phyloP scores from a whole-genome alignment of 2,888 invertebrate genomes.

The Diarsia dahlii region DNA sequence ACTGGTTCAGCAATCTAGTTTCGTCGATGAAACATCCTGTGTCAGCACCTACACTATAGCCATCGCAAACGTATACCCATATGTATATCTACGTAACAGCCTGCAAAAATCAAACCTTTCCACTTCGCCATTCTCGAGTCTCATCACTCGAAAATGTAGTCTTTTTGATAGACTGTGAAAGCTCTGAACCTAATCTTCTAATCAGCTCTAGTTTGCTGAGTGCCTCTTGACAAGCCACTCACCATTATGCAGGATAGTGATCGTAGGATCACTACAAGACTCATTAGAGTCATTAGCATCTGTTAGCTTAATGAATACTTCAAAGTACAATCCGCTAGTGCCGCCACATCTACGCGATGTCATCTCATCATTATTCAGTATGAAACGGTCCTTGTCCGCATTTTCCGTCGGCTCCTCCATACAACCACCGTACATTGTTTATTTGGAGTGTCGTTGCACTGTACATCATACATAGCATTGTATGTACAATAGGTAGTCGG shows the following conservation, averaged over 20 bases:
- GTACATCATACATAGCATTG: conserved; percentile 73
- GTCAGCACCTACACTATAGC: background rate
- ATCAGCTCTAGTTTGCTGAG: conserved; percentile 42
- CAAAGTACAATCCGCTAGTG: conserved; percentile 65
- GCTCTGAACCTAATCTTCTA: conserved; percentile 54
- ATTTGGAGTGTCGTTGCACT: conserved; percentile 71
- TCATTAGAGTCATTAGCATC: conserved; percentile 62
- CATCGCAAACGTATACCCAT: background rate
- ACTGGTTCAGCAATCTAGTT: conserved; percentile 18
- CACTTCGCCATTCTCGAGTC: background rate
- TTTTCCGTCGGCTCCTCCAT: conserved; percentile 65
- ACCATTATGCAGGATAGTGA: conserved; percentile 49
- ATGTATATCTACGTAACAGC: conserved; percentile 5
- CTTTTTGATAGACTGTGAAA: conserved; percentile 32
- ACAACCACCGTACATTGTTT: conserved; percentile 67
- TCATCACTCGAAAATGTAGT: conserved; percentile 29
- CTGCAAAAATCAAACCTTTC: conserved; percentile 14
- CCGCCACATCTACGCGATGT: conserved; percentile 63
- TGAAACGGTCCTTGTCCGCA: conserved; percentile 69
- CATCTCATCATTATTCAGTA: conserved; percentile 74
- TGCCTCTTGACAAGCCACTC: conserved; percentile 50
- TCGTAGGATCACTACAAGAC: conserved; percentile 53
- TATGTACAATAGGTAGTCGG: conserved; percentile 72
- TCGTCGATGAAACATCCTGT: conserved; percentile 20
- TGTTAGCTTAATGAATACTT: conserved; percentile 69